Conservation (phyloP, 2,797 vertebrate genomes). For the Sciurus vulgaris region DNA sequence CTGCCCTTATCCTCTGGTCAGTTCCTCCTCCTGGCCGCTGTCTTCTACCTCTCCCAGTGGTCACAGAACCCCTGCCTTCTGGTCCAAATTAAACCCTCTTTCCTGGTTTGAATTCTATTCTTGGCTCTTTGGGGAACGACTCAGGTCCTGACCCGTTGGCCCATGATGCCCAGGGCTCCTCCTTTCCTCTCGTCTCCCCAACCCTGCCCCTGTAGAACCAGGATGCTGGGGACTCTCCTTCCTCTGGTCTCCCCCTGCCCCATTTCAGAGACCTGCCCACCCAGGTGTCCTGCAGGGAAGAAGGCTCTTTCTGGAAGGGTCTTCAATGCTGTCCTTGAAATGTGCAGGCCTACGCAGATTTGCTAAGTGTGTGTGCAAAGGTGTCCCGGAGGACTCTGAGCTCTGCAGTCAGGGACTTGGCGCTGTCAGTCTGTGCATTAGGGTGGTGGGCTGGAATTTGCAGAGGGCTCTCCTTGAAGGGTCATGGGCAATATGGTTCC, state of each 20-base stretch:
- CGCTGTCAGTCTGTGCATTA: rapidly evolving
- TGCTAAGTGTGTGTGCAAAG: neutral
- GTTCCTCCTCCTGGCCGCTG: neutral
- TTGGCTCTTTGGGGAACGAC: neutral
- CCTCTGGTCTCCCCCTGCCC: no score
- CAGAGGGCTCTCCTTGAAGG: neutral
- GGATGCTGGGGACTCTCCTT: no score
- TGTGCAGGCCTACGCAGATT: neutral
- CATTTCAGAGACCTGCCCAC: no score
- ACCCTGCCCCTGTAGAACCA: neutral
- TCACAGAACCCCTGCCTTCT: neutral
- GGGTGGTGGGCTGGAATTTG: no score
- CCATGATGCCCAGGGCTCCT: neutral
- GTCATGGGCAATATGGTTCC: neutral
- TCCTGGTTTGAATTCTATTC: neutral
- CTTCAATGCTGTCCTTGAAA: neutral
- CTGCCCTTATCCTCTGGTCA: rapidly evolving
- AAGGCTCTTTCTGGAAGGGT: neutral
- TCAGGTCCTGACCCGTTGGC: neutral
- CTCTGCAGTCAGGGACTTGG: neutral
- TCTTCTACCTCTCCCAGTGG: neutral
- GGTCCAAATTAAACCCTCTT: neutral
- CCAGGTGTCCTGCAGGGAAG: neutral
- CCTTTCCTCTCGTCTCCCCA: neutral
- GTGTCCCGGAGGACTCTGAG: neutral